phyloP scores from a whole-genome alignment of 2,888 invertebrate genomes.

The Yponomeuta malinellus region DNA sequence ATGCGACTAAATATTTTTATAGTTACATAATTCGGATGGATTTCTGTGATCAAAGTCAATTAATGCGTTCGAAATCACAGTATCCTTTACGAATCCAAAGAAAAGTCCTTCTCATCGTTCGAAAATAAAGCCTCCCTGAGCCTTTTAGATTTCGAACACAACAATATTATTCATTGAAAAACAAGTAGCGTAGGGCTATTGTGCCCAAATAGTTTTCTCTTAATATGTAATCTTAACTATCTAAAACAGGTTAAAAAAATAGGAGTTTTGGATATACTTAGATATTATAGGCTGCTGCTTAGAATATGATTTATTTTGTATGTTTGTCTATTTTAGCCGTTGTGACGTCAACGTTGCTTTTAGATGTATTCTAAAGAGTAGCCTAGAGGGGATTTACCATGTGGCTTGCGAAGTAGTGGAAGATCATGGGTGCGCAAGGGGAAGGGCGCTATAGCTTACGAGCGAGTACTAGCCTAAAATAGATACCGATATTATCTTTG shows the following conservation, averaged over 20 bases:
- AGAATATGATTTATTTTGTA: constrained; percentile 1
- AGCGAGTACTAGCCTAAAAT: background rate
- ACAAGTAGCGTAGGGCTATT: constrained; percentile 69
- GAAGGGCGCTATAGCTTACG: constrained; percentile 44
- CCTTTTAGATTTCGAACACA: background rate
- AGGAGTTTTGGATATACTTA: constrained; percentile 71
- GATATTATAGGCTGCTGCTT: constrained; percentile 30
- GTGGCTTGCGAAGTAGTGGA: constrained; percentile 57
- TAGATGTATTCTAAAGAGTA: constrained; percentile 11
- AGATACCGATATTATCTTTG: background rate
- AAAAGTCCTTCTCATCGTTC: background rate
- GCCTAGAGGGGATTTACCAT: constrained; percentile 49
- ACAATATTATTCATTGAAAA: constrained; percentile 50
- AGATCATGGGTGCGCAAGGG: constrained; percentile 65
- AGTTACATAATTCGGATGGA: constrained; percentile 43
- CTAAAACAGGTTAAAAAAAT: constrained; percentile 74
- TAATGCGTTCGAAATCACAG: constrained; percentile 6
- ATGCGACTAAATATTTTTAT: background rate
- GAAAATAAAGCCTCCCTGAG: background rate
- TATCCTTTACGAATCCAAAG: background rate
- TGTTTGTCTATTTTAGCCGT: background rate
- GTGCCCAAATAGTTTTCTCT: constrained; percentile 51
- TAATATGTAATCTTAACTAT: constrained; percentile 69
- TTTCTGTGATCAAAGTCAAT: constrained; percentile 19
- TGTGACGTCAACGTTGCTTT: background rate